Conservation (phyloP, 37 sponge, comb jelly and placozoan genomes). For the Ephydatia muelleri region DNA sequence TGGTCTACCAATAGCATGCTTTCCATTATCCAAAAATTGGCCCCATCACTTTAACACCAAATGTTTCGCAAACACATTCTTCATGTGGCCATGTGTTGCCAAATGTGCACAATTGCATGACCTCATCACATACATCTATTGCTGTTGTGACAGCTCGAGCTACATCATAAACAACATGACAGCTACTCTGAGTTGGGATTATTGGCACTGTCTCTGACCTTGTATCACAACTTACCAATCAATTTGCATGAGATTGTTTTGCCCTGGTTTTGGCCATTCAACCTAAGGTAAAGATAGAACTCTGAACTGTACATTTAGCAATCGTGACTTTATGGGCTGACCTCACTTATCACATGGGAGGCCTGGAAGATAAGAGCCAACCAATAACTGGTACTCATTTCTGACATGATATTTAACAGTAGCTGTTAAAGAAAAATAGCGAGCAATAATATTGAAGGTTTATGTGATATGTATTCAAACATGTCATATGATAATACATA, state of each 20-base stretch:
- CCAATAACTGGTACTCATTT: conserved; percentile 88
- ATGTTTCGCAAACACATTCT: too few species aligned
- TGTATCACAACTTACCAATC: conserved; percentile 73
- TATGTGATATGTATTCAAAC: too few species aligned
- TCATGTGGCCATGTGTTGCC: too few species aligned
- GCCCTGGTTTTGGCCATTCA: conserved; percentile 91
- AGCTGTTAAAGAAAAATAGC: conserved; percentile 24
- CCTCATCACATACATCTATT: too few species aligned
- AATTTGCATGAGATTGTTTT: conserved; percentile 72
- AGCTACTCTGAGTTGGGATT: too few species aligned
- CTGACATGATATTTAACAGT: conserved; percentile 62
- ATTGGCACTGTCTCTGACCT: too few species aligned
- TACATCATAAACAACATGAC: neutral
- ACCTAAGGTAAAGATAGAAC: conserved; percentile 37
- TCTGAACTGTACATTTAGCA: neutral
- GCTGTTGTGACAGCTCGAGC: too few species aligned
- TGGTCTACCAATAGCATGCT: too few species aligned
- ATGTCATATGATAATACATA: too few species aligned
- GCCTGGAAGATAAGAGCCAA: conserved; percentile 92
- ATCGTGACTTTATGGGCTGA: conserved; percentile 6
- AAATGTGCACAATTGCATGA: too few species aligned
- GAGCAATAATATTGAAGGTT: neutral
- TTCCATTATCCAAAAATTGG: too few species aligned
- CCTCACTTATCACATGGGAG: conserved; percentile 92
- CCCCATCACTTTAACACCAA: too few species aligned